Conservation (phyloP, 23 tunicate species). For the Oikopleura dioica region DNA sequence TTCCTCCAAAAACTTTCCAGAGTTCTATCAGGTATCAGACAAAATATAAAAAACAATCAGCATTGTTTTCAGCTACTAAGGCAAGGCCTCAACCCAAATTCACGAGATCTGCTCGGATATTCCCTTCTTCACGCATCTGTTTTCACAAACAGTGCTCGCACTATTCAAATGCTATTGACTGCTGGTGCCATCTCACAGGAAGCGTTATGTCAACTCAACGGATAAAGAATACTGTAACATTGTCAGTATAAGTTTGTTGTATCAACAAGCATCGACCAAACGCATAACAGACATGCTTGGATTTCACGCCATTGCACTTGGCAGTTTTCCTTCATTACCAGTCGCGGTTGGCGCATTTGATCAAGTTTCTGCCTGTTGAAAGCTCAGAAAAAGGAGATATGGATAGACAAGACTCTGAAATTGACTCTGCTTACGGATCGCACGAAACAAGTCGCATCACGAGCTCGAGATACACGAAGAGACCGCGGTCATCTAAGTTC, state of each 20-base stretch:
- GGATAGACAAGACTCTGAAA: neutral
- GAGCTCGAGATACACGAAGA: too few relatives aligned
- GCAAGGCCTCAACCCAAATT: neutral
- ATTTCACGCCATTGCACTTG: neutral
- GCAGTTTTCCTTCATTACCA: neutral
- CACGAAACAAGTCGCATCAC: too few relatives aligned
- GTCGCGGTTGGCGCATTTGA: neutral
- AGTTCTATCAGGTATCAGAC: too few relatives aligned
- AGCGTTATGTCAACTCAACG: too few relatives aligned
- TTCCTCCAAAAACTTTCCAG: too few relatives aligned
- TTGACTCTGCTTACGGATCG: slow-evolving; percentile 5
- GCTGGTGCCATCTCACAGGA: neutral
- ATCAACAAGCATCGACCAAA: too few relatives aligned
- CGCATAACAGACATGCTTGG: neutral
- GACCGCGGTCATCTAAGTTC: too few relatives aligned
- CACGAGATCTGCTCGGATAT: neutral
- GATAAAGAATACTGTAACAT: too few relatives aligned
- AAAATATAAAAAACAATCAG: too few relatives aligned
- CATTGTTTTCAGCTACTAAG: neutral
- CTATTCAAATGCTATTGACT: neutral
- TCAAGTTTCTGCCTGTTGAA: neutral
- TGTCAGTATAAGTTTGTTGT: too few relatives aligned
- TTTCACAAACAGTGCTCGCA: neutral
- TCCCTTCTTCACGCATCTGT: neutral
- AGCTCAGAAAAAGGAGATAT: neutral